These are phyloP conservation scores for Cyprinella venusta DNA, from an alignment of 2,797 vertebrate species.

Conservation along the genomic window DNA sequence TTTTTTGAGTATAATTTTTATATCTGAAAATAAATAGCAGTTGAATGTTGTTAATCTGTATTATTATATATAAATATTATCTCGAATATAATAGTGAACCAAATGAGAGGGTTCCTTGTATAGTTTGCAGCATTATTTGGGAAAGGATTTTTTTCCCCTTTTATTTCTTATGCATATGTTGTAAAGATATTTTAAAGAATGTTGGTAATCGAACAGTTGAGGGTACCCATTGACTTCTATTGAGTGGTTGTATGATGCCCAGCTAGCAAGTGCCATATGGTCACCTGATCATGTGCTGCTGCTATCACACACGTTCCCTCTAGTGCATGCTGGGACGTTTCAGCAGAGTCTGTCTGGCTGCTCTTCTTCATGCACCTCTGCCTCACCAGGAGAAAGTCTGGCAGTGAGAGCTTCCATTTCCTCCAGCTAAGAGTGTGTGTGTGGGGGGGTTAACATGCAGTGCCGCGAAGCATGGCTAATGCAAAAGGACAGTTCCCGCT, in stretches of 20 bases:
- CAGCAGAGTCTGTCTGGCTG: constrained; percentile 55
- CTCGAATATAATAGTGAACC: too few relatives aligned
- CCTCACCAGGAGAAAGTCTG: constrained; percentile 64
- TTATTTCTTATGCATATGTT: too few relatives aligned
- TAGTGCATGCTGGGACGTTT: constrained; percentile 10
- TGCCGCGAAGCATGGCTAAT: constrained; percentile 86
- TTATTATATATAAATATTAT: too few relatives aligned
- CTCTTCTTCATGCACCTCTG: constrained; percentile 46
- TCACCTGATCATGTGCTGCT: constrained; percentile 24
- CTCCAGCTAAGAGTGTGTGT: constrained; percentile 62
- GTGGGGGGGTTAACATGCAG: constrained; percentile 53
- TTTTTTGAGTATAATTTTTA: too few relatives aligned
- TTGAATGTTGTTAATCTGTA: too few relatives aligned
- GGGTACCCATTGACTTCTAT: too few relatives aligned
- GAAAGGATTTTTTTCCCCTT: not conserved
- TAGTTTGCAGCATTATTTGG: too few relatives aligned
- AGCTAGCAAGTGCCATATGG: not conserved
- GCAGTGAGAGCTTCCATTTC: constrained; percentile 70
- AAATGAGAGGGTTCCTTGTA: too few relatives aligned
- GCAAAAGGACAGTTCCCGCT: constrained; percentile 89
- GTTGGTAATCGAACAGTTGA: too few relatives aligned
- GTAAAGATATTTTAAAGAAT: too few relatives aligned
- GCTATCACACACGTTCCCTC: not conserved
- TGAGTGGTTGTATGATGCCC: not conserved
- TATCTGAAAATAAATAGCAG: too few relatives aligned